Evolutionary conservation across 2,113 vertebrate species (phyloP).

Genomic region (Malurus alboscapulatus): DNA sequence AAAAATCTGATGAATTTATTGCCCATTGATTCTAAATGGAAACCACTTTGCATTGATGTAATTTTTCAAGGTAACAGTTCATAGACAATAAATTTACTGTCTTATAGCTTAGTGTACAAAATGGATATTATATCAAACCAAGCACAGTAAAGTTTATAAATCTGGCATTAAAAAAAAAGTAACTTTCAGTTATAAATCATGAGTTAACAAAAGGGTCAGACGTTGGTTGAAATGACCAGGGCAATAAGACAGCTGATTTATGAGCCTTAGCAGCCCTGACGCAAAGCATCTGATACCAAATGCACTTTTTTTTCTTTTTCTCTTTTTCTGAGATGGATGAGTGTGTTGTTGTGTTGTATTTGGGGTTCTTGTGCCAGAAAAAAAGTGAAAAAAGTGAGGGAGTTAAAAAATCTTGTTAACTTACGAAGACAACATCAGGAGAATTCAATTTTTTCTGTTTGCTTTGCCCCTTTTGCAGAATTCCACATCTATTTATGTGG

Average conservation of each 20-base stretch:
- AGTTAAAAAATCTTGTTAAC: not conserved
- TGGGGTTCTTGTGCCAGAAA: not conserved
- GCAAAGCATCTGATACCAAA: slow-evolving; percentile 31
- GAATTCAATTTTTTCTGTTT: not conserved
- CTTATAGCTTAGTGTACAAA: slow-evolving; percentile 60
- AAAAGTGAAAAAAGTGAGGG: not conserved
- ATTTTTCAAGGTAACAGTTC: slow-evolving; percentile 76
- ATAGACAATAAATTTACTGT: slow-evolving; percentile 75
- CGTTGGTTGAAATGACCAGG: slow-evolving; percentile 55
- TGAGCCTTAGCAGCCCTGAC: slow-evolving; percentile 44
- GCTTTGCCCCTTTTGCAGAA: not conserved
- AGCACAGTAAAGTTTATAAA: slow-evolving; percentile 68
- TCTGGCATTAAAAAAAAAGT: slow-evolving; percentile 59
- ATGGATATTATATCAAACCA: slow-evolving; percentile 64
- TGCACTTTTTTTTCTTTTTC: not conserved
- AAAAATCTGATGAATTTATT: slow-evolving; percentile 52
- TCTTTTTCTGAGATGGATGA: slow-evolving; percentile 34
- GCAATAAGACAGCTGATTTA: slow-evolving; percentile 61
- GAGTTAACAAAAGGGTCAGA: slow-evolving; percentile 59
- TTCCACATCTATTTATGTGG: slow-evolving; percentile 18
- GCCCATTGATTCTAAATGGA: slow-evolving; percentile 66
- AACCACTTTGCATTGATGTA: slow-evolving; percentile 79
- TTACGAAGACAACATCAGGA: not conserved
- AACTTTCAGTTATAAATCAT: slow-evolving; percentile 69
- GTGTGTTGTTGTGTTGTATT: not conserved